Base-by-base conservation (phyloP, 2,888 invertebrate genomes). In the Miltochrista miniata region DNA sequence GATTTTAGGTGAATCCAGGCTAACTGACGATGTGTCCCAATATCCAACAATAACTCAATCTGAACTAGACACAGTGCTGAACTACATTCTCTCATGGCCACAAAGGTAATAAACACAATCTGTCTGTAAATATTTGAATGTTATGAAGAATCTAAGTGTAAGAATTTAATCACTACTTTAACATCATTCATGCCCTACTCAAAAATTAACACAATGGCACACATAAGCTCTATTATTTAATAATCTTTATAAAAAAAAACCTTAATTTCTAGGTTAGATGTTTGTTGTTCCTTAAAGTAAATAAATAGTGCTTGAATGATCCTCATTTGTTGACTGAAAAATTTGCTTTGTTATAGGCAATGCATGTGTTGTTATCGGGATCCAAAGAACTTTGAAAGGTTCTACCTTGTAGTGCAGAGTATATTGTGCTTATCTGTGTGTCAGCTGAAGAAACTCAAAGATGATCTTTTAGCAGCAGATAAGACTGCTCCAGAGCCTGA, bases 311-410 rank as follows among this genome's bases (percentile, higher is more conserved):
- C 36, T 36, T 33, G 9, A 2, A 1, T 10, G 11, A 33, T 11
- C 11, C 18, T 5, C 18, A 24, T 24, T 24, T 5, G 5, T 24
- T 24, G 2, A 24, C 18, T 24, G 18, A 24, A 2, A 4, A 5
- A 4, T 42, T 62, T 65, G 63, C 57, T 78, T 59, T 60, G 41
- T 92, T 93, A 54, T 85, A 97, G 97, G 81, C 98, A 98, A 92
- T 98, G 98, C 81, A 97, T 98, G 95, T 98, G 98, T 87, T 96
- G 97, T 87, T 98, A 97, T 86, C 94, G 98, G 70, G 98, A 98
- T 90, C 94, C 95, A 51, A 97, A 97, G 86, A 98, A 98, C 87
- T 96, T 97, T 87, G 98, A 98, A 80, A 94, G 97, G 67, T 96
- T 98, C 83, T 97, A 97, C 84, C 93, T 96, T 75, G 93, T 98